Percentiles rank a stretch among this genome's conserved stretches.
These are phyloP conservation scores for Raja brachyura DNA, from an alignment of 2,113 vertebrate genomes.

Conservation along the genomic window DNA sequence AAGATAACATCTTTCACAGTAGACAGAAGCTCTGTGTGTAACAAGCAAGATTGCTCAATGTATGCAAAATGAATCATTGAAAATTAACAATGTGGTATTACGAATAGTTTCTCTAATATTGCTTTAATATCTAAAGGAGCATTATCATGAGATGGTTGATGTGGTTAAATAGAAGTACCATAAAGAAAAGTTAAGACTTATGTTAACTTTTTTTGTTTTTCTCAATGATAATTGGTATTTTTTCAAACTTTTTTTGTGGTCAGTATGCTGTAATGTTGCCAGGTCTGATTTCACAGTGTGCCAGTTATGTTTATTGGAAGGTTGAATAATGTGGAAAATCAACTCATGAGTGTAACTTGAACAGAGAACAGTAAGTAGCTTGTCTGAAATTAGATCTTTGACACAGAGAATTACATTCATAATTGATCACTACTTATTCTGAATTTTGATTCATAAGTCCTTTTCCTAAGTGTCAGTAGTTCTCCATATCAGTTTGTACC, in stretches of 20 bases:
- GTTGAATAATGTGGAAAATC: not conserved
- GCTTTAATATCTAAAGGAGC: not conserved
- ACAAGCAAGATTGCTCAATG: not conserved
- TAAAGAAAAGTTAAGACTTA: not conserved
- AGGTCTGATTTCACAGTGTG: not conserved
- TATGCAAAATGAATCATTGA: not conserved
- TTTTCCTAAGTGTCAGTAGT: too few species aligned
- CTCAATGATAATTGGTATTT: not conserved
- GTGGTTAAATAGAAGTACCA: not conserved
- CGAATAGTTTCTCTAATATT: not conserved
- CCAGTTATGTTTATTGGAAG: not conserved
- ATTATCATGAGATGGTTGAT: not conserved
- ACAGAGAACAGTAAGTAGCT: not conserved
- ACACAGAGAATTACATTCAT: not conserved
- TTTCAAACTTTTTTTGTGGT: not conserved
- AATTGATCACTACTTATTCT: not conserved
- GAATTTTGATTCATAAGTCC: not conserved
- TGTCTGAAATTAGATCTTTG: not conserved
- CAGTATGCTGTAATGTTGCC: too few species aligned
- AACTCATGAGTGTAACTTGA: not conserved
- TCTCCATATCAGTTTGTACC: not conserved
- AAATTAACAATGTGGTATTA: not conserved
- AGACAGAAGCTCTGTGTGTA: not conserved
- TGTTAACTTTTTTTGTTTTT: not conserved
- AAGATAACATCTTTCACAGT: not conserved